These are phyloP conservation scores for Phymastichus coffea DNA, from an alignment of 1,140 invertebrate genomes.

Conservation along the genomic window DNA sequence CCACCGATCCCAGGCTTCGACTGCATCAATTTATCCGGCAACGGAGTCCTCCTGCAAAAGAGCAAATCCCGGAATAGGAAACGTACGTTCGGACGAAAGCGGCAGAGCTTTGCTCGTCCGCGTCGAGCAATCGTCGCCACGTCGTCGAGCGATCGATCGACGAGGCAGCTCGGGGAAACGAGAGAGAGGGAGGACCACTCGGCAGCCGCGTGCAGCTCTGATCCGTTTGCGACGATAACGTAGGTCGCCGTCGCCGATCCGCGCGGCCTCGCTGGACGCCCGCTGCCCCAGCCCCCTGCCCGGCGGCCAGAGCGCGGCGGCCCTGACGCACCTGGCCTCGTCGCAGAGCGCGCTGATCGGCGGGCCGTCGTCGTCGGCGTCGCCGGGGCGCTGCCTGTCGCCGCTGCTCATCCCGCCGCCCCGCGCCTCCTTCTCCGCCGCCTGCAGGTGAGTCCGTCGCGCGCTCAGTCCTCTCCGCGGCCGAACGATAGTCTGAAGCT, in stretches of 20 bases:
- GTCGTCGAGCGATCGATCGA: too few species aligned
- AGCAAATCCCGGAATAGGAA: too few species aligned
- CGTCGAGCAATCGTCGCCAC: too few species aligned
- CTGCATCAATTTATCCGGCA: too few species aligned
- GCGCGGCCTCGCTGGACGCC: constrained; percentile 73
- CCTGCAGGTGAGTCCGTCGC: constrained; percentile 33
- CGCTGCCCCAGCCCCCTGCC: constrained; percentile 59
- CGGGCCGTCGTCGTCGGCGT: constrained; percentile 58
- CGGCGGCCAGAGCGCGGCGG: constrained; percentile 30
- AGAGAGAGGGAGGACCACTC: too few species aligned
- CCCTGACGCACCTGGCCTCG: constrained; percentile 34
- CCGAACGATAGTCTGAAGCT: neutral
- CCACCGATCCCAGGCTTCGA: too few species aligned
- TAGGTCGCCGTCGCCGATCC: constrained; percentile 72
- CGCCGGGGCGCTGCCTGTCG: constrained; percentile 62
- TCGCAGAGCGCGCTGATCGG: constrained; percentile 58
- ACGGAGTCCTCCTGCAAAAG: too few species aligned
- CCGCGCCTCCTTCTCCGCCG: constrained; percentile 46
- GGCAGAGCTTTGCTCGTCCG: too few species aligned
- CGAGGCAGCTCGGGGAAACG: too few species aligned
- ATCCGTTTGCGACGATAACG: too few species aligned
- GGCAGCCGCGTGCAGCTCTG: too few species aligned
- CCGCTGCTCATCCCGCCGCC: constrained; percentile 70
- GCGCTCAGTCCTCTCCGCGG: neutral
- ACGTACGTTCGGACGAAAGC: too few species aligned